Evolutionary conservation across 2,888 invertebrate species (phyloP), one percentile per base, ranked within the genome.

Genomic region (Metopia argyrocephala): DNA sequence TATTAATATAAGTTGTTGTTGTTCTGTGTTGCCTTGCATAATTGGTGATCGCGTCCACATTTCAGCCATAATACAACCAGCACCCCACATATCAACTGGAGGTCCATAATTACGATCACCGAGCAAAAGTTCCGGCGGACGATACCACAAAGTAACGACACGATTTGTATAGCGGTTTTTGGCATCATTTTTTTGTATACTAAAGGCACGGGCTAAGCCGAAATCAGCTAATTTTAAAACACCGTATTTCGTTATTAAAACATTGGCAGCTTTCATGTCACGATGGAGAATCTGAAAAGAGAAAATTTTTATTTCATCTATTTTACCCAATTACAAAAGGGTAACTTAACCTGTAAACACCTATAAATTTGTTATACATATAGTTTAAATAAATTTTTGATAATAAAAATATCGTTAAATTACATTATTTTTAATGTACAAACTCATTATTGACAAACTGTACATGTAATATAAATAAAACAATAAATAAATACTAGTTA

Each of bases 21-120:
- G 98, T 86, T 99, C 99, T 0, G 98, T 97, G 64, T 96, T 96
- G 20, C 99, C 99, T 91, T 96, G 96, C 96, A 97, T 97, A 79
- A 97, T 97, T 0, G 97, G 99, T 4, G 95, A 95, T 20, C 95
- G 92, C 0, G 98, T 99, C 99, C 99, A 99, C 97, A 99, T 97
- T 92, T 99, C 99, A 0, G 99, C 99, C 99, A 99, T 99, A 82
- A 99, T 99, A 89, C 99, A 99, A 0, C 99, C 99, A 0, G 98
- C 98, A 0, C 96, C 96, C 96, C 96, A 96, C 91, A 99, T 93
- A 91, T 99, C 99, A 15, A 99, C 98, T 0, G 98, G 96, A 0
- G 98, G 97, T 0, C 98, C 98, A 87, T 99, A 99, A 91, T 98
- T 97, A 15, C 99, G 92, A 86, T 98, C 96, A 45, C 97, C 95